These are phyloP conservation scores for Hypsibius dujardini DNA, from an alignment of 1,140 invertebrate species.

Conservation along the genomic window DNA sequence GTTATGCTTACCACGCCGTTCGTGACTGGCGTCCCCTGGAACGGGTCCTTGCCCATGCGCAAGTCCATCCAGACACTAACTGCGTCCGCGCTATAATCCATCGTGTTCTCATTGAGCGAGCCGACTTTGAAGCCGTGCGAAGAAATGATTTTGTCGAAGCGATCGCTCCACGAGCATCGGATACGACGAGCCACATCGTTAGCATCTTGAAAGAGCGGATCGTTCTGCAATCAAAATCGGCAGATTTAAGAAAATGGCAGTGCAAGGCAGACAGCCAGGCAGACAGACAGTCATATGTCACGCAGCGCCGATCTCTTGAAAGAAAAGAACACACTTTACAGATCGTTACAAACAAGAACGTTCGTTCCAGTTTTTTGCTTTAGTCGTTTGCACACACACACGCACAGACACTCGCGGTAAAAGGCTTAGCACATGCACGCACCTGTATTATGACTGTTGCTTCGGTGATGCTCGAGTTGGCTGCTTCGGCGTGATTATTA, in stretches of 20 bases:
- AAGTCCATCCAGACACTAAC: slow-evolving; percentile 16
- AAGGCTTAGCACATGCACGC: background rate
- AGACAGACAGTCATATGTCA: too few species aligned
- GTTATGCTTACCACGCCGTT: background rate
- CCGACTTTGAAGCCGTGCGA: slow-evolving; percentile 13
- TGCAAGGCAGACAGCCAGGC: too few species aligned
- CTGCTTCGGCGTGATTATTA: background rate
- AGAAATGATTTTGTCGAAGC: slow-evolving; percentile 16
- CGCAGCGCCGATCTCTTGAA: too few species aligned
- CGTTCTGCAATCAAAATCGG: background rate
- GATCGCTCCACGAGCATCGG: slow-evolving; percentile 3
- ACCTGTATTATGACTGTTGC: slow-evolving; percentile 13
- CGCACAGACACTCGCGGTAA: too few species aligned
- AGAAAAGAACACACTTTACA: too few species aligned
- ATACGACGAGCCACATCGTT: slow-evolving; percentile 13
- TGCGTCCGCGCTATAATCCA: slow-evolving; percentile 13
- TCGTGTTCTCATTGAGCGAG: slow-evolving; percentile 9
- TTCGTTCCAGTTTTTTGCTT: too few species aligned
- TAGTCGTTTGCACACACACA: too few species aligned
- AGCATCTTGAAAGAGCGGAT: background rate
- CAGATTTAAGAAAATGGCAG: too few species aligned
- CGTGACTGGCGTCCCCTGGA: slow-evolving; percentile 8
- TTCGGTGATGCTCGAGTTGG: slow-evolving; percentile 11
- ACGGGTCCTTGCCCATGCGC: slow-evolving; percentile 14
- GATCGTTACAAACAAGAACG: too few species aligned